Base-by-base conservation (phyloP, 2,888 invertebrate species). In the Eumerus sabulonum region DNA sequence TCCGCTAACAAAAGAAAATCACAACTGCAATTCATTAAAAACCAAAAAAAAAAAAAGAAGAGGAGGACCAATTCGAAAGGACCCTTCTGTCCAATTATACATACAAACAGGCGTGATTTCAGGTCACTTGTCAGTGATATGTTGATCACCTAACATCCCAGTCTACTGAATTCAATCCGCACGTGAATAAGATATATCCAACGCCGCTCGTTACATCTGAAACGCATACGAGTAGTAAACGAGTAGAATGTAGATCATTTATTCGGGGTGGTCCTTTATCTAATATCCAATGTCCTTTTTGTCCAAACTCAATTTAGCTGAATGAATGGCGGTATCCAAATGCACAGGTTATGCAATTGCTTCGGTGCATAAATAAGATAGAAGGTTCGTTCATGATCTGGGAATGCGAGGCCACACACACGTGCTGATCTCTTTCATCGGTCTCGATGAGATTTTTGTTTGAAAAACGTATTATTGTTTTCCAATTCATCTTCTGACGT, bases 341-440 rank as follows among this genome's bases (percentile, higher is more conserved):
- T 12, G 53, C 68, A 57, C 62, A 72, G 67, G 67, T 73, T 70
- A 19, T 53, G 50, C 57, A 66, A 71, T 48, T 44, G 53, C 47
- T 56, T 53, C 27, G 50, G 11, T 63, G 71, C 71, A 56, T 72
- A 67, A 62, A 56, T 62, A 67, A 44, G 18, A n/a, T 40, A 1
- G n/a, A 38, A 47, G 16, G 9, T n/a, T 11, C 51, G 42, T 68
- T 59, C 54, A 27, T 79, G 74, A 79, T 79, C 68, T 56, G 17
- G 60, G 19, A 73, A 84, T 83, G 81, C 70, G 76, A 82, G 84
- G 86, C 85, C 86, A 86, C 86, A 86, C 86, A 86, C 27, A 7
- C 84, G 67, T 76, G 59, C 38, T 54, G 57, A 73, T 68, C 54
- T 50, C 59, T 73, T 54, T 60, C 18, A 5, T 51, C 38, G 44